A percentile compares a stretch with the other conserved stretches of the same genome.
Evolutionary conservation across 2,113 vertebrate species (phyloP).

Genomic region (Melanotaenia duboulayi): DNA sequence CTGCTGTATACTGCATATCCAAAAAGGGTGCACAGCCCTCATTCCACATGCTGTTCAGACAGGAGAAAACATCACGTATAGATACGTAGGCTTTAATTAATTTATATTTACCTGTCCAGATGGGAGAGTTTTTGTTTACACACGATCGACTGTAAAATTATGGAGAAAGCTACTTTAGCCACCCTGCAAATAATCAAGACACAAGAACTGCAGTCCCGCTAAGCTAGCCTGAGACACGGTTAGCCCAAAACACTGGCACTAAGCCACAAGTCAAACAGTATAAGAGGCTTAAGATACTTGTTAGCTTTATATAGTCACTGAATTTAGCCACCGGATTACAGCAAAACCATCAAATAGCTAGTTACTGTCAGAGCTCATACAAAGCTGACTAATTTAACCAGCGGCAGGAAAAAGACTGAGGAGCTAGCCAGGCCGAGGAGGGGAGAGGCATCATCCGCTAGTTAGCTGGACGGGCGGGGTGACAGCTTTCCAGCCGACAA

Average conservation of each 20-base stretch:
- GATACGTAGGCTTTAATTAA: not conserved
- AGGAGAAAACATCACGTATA: not conserved
- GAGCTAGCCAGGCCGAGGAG: slow-evolving; percentile 61
- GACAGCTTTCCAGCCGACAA: slow-evolving; percentile 36
- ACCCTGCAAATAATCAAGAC: not conserved
- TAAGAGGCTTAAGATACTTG: slow-evolving; percentile 67
- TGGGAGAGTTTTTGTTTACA: not conserved
- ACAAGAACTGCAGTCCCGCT: slow-evolving; percentile 51
- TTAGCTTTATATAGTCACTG: slow-evolving; percentile 35
- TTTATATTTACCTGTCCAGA: not conserved
- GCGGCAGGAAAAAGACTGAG: not conserved
- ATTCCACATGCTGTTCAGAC: not conserved
- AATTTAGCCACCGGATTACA: slow-evolving; percentile 51
- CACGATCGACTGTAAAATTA: not conserved
- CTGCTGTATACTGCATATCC: not conserved
- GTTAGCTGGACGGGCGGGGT: slow-evolving; percentile 62
- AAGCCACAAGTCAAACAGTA: slow-evolving; percentile 52
- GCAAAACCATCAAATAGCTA: slow-evolving; percentile 32
- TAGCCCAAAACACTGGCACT: slow-evolving; percentile 67
- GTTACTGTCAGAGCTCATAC: slow-evolving; percentile 34
- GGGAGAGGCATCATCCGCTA: slow-evolving; percentile 60
- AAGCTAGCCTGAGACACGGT: slow-evolving; percentile 55
- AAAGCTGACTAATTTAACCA: slow-evolving; percentile 57
- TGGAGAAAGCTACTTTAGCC: not conserved
- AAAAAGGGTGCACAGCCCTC: not conserved